Evolutionary conservation across 1,140 invertebrate species (phyloP).

Genomic region (Philotrypesis tridentata): DNA sequence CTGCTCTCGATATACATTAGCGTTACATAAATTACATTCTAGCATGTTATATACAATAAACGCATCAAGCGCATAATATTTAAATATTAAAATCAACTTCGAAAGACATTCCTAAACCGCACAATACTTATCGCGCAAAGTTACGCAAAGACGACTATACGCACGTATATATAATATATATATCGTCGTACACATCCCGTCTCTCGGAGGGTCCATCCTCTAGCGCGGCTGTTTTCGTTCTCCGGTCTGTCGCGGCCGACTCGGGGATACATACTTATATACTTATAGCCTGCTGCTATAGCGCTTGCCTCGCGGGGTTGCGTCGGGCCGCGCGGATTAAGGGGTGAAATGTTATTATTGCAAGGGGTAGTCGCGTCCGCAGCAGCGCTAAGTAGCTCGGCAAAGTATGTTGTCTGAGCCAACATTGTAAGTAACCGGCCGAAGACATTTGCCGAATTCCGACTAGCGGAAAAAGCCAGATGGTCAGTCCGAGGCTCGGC

Average conservation of each 20-base stretch:
- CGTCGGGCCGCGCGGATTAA: constrained; percentile 70
- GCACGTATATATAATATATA: neutral
- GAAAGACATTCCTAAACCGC: too few species aligned
- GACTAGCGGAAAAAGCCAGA: neutral
- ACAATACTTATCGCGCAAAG: neutral
- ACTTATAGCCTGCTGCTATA: too few species aligned
- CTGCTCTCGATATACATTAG: too few species aligned
- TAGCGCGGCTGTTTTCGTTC: constrained; percentile 65
- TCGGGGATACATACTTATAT: constrained; percentile 59
- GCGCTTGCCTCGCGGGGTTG: too few species aligned
- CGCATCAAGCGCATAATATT: too few species aligned
- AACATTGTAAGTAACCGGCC: constrained; percentile 72
- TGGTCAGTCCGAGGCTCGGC: neutral
- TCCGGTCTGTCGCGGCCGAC: constrained; percentile 41
- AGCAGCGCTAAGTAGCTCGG: constrained; percentile 69
- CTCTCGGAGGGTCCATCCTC: neutral
- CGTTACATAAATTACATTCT: too few species aligned
- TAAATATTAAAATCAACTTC: too few species aligned
- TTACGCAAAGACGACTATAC: neutral
- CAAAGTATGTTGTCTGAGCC: constrained; percentile 75
- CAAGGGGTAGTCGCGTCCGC: constrained; percentile 67
- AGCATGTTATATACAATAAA: too few species aligned
- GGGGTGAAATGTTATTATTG: constrained; percentile 74
- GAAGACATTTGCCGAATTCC: constrained; percentile 38
- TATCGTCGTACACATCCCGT: neutral